phyloP scores from a whole-genome alignment of 2,113 vertebrate genomes.

The Megaceryle torquata region DNA sequence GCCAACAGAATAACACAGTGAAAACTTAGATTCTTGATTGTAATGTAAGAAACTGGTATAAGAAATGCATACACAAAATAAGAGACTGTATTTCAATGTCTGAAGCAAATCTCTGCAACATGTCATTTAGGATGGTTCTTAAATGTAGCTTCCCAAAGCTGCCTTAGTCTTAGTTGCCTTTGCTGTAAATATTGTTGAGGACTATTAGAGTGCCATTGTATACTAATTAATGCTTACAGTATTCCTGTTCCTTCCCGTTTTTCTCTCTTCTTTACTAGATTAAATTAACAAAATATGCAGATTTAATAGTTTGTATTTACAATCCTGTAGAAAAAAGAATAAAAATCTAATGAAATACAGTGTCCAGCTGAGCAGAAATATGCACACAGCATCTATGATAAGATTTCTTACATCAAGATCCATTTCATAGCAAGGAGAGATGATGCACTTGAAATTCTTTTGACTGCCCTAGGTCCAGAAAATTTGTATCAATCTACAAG shows the following conservation, averaged over 20 bases:
- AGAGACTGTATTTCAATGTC: background rate
- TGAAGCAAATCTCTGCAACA: background rate
- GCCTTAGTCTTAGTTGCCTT: background rate
- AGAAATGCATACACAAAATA: background rate
- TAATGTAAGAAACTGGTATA: background rate
- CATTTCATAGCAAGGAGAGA: background rate
- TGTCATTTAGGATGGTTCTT: background rate
- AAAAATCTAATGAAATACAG: background rate
- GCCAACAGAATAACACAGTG: background rate
- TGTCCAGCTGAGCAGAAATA: background rate
- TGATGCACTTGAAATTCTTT: background rate
- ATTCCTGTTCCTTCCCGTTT: background rate
- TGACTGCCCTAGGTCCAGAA: background rate
- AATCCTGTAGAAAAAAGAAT: background rate
- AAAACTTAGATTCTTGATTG: background rate
- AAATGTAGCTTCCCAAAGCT: background rate
- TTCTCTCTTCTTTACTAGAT: background rate
- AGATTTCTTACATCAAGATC: background rate
- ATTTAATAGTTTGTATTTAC: background rate
- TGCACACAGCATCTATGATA: background rate
- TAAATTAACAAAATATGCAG: background rate
- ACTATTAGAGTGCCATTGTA: background rate
- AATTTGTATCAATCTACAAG: background rate
- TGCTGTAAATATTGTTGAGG: background rate
- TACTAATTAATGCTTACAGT: background rate